These are phyloP conservation scores for Epizoanthus scotinus DNA, from an alignment of 92 coral and sea anemone species.

Conservation along the genomic window DNA sequence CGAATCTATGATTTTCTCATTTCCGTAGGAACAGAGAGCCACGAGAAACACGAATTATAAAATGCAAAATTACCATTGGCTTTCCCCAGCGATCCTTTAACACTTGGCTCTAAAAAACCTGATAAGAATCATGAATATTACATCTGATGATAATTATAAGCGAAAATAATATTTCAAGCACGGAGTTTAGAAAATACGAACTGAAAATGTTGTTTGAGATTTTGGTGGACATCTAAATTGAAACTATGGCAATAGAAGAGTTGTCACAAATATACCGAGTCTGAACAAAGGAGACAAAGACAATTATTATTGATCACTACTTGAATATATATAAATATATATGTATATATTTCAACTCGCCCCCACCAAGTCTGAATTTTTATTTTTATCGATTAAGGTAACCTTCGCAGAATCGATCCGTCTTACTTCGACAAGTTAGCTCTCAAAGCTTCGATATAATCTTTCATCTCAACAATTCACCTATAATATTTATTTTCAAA, in stretches of 20 bases:
- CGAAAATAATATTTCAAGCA: conserved; percentile 33
- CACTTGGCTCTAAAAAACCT: conserved; percentile 24
- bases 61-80: conserved; percentile 32
- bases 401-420: conserved; percentile 17
- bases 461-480: conserved; percentile 40
- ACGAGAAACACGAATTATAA: conserved; percentile 32
- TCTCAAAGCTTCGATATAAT: conserved; percentile 25
- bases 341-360: conserved; percentile 20
- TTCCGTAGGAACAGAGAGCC: conserved; percentile 37
- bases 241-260: conserved; percentile 37
- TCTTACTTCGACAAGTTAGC: neutral
- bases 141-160: conserved; percentile 43
- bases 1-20: conserved; percentile 36
- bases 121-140: conserved; percentile 45
- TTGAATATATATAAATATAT: conserved; percentile 33
- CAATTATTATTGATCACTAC: conserved; percentile 18
- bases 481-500: conserved; percentile 29
- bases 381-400: neutral
- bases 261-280: conserved; percentile 35
- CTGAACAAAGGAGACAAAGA: conserved; percentile 24
- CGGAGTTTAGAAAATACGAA: conserved; percentile 4
- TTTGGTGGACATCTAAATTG: conserved; percentile 21
- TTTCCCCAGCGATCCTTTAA: conserved; percentile 20
- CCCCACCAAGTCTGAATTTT: conserved; percentile 26
- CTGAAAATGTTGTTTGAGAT: conserved; percentile 20